phyloP scores from a whole-genome alignment of 2,888 invertebrate species.

The Aphelenchoides bicaudatus region DNA sequence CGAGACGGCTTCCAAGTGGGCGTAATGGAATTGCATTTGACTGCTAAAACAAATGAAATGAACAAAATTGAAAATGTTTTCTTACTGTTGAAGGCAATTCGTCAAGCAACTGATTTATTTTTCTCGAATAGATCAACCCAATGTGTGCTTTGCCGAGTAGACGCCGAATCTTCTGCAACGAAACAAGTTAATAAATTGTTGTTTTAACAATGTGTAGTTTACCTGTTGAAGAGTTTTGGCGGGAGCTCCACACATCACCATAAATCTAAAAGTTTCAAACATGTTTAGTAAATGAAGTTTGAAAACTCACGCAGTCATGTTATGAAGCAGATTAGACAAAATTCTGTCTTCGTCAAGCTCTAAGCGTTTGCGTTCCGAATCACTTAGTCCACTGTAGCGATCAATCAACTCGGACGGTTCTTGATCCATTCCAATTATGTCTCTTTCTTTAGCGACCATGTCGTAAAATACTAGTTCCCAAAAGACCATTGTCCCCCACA shows the following conservation, averaged over 20 bases:
- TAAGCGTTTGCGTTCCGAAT: conserved; percentile 72
- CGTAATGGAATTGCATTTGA: conserved; percentile 96
- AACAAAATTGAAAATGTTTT: conserved; percentile 19
- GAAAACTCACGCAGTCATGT: conserved; percentile 91
- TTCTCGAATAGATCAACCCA: conserved; percentile 91
- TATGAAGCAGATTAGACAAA: conserved; percentile 88
- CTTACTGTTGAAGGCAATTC: conserved; percentile 71
- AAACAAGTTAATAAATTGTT: not conserved
- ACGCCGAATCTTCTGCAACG: conserved; percentile 76
- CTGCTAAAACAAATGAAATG: conserved; percentile 69
- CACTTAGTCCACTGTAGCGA: conserved; percentile 54
- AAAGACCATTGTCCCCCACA: conserved; percentile 99
- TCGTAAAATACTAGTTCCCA: conserved; percentile 99
- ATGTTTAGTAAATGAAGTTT: too few relatives aligned
- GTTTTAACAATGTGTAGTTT: not conserved
- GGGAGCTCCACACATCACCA: conserved; percentile 68
- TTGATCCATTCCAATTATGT: conserved; percentile 99
- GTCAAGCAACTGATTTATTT: conserved; percentile 91
- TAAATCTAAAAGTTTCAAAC: too few relatives aligned
- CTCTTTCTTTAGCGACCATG: conserved; percentile 91
- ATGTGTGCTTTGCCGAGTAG: conserved; percentile 96
- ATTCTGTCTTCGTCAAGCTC: conserved; percentile 96
- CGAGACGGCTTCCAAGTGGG: conserved; percentile 85
- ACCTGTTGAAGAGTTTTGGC: conserved; percentile 51
- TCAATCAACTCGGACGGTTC: conserved; percentile 60